These are phyloP conservation scores for Oenanthe oenanthe DNA, from an alignment of 2,113 vertebrate species.

Conservation along the genomic window DNA sequence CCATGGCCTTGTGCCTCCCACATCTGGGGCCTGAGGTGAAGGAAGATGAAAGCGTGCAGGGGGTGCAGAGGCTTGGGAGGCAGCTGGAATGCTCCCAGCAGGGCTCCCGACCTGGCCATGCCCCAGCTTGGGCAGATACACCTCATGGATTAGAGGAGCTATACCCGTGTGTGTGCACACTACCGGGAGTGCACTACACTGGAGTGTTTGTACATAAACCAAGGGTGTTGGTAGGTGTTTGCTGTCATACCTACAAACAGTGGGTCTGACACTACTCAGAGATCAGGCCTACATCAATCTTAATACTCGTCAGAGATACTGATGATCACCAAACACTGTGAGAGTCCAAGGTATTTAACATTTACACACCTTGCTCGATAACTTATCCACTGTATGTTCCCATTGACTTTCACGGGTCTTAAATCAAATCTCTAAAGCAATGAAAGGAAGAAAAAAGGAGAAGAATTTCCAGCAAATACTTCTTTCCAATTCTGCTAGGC, in stretches of 20 bases:
- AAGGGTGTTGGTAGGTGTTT: neutral
- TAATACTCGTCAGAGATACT: neutral
- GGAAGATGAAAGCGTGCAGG: slow-evolving; percentile 39
- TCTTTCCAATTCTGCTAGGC: neutral
- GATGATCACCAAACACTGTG: neutral
- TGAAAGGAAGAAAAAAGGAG: neutral
- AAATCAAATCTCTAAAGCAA: neutral
- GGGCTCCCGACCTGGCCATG: neutral
- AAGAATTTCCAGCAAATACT: neutral
- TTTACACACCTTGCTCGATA: neutral
- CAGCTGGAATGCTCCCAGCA: slow-evolving; percentile 18
- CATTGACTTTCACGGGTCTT: neutral
- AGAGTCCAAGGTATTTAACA: neutral
- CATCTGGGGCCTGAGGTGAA: slow-evolving; percentile 52
- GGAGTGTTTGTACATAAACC: neutral
- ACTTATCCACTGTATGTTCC: neutral
- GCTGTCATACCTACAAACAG: neutral
- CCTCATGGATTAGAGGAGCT: neutral
- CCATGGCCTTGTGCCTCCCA: slow-evolving; percentile 5
- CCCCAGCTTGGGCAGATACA: neutral
- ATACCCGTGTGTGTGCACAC: too few species aligned
- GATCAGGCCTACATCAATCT: neutral
- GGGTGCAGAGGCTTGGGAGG: slow-evolving; percentile 26
- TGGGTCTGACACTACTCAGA: neutral
- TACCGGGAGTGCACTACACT: neutral